Evolutionary conservation across 1,140 invertebrate genomes (phyloP), one percentile per base, ranked within the genome.

Genomic region (Linepithema humile): DNA sequence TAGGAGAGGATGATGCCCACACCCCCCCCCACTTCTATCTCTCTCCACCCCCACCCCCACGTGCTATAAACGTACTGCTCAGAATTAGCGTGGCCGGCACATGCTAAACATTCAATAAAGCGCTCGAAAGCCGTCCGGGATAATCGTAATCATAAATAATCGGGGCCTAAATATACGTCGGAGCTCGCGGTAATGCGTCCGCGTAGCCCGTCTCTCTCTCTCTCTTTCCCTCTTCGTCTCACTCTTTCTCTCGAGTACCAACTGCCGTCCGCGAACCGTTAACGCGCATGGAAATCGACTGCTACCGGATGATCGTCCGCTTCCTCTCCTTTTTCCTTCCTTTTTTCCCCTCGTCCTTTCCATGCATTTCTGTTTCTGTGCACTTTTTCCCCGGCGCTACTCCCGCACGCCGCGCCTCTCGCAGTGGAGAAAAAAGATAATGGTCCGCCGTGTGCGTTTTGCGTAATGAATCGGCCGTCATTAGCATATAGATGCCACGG

Each of bases 61-160:
- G 85, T 85, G 87, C 88, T 89, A 89, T 89, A 89, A 89, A 80
- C 88, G 88, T 62, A 67, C 74, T 17, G 91, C 89, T 92, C 92
- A 88, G 88, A 94, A 93, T 94, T 94, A 93, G 92, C 91, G 91
- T 92, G 84, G 91, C 91, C 89, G 89, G 90, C 93, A 93, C 92
- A 92, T 93, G 92, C 92, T 94, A 92, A 94, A 93, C 92, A 91
- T 92, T 93, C 90, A 89, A 93, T 94, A 94, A 94, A 94, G 87
- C 90, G 92, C 89, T 90, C 91, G 91, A 92, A 92, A 92, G 90
- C 91, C 90, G 92, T 91, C 90, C 90, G 86, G 90, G 91, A 93
- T 93, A 94, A 94, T 93, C 92, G 92, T 94, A 93, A 93, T 93
- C 92, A 93, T 94, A 94, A 94, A 94, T 94, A 93, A 94, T 93